phyloP scores from a whole-genome alignment of 1,140 invertebrate genomes.

The Leptinotarsa texana region DNA sequence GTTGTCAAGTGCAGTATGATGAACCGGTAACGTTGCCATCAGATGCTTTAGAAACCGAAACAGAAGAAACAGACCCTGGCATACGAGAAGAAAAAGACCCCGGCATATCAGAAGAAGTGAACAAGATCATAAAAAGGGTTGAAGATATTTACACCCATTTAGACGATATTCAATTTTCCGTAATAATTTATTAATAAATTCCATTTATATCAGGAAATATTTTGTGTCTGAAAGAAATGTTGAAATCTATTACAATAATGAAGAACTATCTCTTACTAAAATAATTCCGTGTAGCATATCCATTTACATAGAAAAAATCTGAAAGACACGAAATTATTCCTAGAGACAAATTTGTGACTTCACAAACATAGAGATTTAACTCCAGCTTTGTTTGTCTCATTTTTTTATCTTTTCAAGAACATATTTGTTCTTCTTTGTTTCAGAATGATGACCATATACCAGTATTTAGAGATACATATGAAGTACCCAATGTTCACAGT shows the following conservation, averaged over 20 bases:
- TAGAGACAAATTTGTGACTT: background rate
- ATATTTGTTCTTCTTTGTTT: slow-evolving; percentile 5
- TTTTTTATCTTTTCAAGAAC: background rate
- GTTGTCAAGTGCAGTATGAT: too few species aligned
- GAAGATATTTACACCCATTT: slow-evolving; percentile 38
- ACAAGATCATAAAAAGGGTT: slow-evolving; percentile 34
- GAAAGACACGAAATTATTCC: background rate
- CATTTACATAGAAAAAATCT: too few species aligned
- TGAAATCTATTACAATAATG: too few species aligned
- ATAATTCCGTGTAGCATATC: too few species aligned
- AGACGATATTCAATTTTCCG: slow-evolving; percentile 30
- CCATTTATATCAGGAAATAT: background rate
- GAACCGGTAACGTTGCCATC: background rate
- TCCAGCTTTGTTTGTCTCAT: too few species aligned
- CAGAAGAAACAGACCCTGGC: background rate
- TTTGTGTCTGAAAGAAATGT: background rate
- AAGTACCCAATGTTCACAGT: background rate
- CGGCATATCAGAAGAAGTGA: slow-evolving; percentile 27
- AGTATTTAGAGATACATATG: slow-evolving; percentile 20
- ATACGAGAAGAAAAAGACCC: slow-evolving; percentile 16
- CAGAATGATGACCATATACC: slow-evolving; percentile 29
- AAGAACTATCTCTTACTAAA: too few species aligned
- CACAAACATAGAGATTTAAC: background rate
- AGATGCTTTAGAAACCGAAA: background rate
- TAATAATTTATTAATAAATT: background rate